Base-by-base conservation (phyloP, 2,113 vertebrate genomes). In the Dromas ardeola region DNA sequence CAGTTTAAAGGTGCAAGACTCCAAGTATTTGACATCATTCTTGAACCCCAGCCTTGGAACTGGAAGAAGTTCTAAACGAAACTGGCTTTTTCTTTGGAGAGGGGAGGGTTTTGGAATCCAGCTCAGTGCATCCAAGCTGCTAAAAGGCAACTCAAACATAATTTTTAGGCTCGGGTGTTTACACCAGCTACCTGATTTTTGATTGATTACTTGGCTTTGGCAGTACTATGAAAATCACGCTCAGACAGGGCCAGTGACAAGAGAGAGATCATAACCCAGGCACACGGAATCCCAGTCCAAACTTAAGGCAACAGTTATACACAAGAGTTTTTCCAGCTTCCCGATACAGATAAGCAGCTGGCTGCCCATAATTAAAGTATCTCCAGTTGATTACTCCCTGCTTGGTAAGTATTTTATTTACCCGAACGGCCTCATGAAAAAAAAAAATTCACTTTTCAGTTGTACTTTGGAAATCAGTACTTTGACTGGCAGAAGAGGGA, bases 401-500 rank as follows among this genome's bases (percentile, higher is more conserved):
- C 47, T 84, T 62, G 17, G 7, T 26, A n/a, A 6, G 4, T 23
- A 15, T 23, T 74, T 52, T 27, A 73, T 86, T 77, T 76, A 34
- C 20, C 12, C 32, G n/a, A 87, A 59, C 0, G 38, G 15, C 11
- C 11, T 47, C 3, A 55, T 0, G 0, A 3, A 40, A 21, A n/a
- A 25, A 72, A 71, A 67, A 34, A n/a, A 56, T 1, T 45, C 25
- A 18, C 5, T 19, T 77, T 67, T 69, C 38, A 56, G n/a, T 56
- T 58, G 16, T 42, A 15, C 12, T 77, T 81, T 43, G 58, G 50
- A 45, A 32, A 53, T 45, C 10, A 4, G 32, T 42, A 38, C 61
- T 91, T 63, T 23, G 65, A 61, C 27, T 34, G 47, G 40, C 27
- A 62, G 55, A 67, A n/a, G 22, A 76, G 20, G 22, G 61, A 69